Evolutionary conservation across 2,797 vertebrate genomes (phyloP).

Genomic region (Pogoniulus pusillus): DNA sequence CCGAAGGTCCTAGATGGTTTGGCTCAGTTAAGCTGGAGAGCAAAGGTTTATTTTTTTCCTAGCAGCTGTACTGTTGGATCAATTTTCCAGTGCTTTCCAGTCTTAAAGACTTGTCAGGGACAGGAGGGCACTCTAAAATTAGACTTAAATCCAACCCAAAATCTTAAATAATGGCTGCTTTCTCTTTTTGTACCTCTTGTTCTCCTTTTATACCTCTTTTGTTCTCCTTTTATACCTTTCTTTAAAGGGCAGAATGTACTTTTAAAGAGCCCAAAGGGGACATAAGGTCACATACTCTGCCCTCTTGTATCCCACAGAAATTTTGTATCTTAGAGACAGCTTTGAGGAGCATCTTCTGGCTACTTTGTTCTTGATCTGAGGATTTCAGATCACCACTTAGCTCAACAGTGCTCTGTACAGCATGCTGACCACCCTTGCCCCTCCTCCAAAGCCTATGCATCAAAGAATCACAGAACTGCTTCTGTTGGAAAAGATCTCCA

Average conservation of each 20-base stretch:
- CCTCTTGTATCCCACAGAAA: not conserved
- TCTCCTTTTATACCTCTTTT: not conserved
- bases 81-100: not conserved
- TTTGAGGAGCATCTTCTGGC: not conserved
- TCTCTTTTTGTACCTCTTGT: not conserved
- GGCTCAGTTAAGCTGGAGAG: not conserved
- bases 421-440: not conserved
- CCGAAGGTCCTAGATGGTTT: not conserved
- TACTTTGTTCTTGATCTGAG: not conserved
- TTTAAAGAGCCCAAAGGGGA: not conserved
- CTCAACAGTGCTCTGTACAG: not conserved
- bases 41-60: not conserved
- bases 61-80: not conserved
- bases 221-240: not conserved
- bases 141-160: not conserved
- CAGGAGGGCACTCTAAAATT: not conserved
- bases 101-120: not conserved
- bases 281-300: rapidly evolving
- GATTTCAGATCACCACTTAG: not conserved
- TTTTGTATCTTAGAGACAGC: not conserved
- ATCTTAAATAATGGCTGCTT: not conserved
- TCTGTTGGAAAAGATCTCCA: too few species aligned
- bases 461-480: not conserved
- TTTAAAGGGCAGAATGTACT: not conserved
- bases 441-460: not conserved